Evolutionary conservation across 2,888 invertebrate genomes (phyloP), one percentile per base, ranked within the genome.

Genomic region (Hyposoter didymator): DNA sequence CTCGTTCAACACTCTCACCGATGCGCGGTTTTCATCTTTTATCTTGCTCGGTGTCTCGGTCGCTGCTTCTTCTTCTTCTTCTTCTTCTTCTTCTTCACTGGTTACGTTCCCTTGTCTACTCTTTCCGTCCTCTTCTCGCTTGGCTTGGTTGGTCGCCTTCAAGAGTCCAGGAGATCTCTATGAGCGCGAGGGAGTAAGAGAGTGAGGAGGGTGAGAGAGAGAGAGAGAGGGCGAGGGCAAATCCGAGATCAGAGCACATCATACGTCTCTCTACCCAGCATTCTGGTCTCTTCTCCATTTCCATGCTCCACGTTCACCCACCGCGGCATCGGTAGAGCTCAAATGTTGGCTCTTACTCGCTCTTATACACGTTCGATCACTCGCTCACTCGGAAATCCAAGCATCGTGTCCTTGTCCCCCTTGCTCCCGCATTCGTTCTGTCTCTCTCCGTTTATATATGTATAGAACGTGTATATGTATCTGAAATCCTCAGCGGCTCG

Each of bases 21-120:
- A 88, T 89, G 88, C 89, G 89, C 89, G 90, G 90, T 90, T 90
- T 90, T 89, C 88, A 88, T 88, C 90, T 88, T 87, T 87, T 89
- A 72, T 84, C 72, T 78, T 19, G 79, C 75, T 87, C 86, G 87
- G 87, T 86, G 78, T 85, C 87, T 89, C 88, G 45, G 66, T 84
- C 55, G 28, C 75, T 74, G 64, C 19, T 52, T 89, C 88, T 86
- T 87, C 47, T 81, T 80, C 86, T 87, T 82, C 82, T 82, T 84
- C 85, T 81, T 80, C 86, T 87, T 82, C 12, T 62, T 28, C 59
- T 82, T 66, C 62, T 75, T 88, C 88, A 84, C 87, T 67, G 55
- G 70, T 28, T 79, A 72, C 84, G 76, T 85, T 87, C 85, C 82
- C 84, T 85, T 87, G 70, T 79, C 35, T 75, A 87, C 89, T 89